phyloP scores from a whole-genome alignment of 2,888 invertebrate species.

The Platycnemis pennipes region DNA sequence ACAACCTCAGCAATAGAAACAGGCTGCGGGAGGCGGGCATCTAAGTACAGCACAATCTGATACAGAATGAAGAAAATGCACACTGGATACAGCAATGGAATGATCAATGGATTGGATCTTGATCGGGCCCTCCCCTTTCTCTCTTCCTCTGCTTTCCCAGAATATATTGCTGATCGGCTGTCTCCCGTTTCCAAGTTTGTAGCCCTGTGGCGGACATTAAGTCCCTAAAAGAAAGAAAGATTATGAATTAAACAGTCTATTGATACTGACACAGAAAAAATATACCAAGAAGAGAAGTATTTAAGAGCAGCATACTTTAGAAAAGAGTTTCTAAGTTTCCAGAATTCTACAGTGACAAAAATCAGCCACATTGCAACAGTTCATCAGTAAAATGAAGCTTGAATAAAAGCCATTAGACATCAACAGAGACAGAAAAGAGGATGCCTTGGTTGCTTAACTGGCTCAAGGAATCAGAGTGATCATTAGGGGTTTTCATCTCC shows the following conservation, averaged over 20 bases:
- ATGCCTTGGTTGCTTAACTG: too few relatives aligned
- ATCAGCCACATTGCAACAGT: too few relatives aligned
- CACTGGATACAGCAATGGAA: slow-evolving; percentile 44
- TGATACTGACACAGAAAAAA: background rate
- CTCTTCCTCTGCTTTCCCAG: background rate
- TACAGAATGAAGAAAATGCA: background rate
- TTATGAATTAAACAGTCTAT: background rate
- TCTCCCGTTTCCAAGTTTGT: slow-evolving; percentile 19
- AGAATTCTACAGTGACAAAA: too few relatives aligned
- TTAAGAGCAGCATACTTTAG: background rate
- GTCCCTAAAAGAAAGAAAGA: slow-evolving; percentile 14
- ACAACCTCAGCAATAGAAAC: background rate
- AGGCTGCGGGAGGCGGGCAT: slow-evolving; percentile 30
- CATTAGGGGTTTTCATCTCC: too few relatives aligned
- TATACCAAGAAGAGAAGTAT: background rate
- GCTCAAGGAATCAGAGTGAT: too few relatives aligned
- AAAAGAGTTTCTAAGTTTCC: too few relatives aligned
- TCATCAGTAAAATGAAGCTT: too few relatives aligned
- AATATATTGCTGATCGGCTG: background rate
- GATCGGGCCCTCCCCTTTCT: background rate
- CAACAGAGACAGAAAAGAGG: too few relatives aligned
- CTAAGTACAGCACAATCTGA: background rate
- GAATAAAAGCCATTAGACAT: too few relatives aligned
- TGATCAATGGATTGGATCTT: background rate
- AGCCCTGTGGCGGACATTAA: slow-evolving; percentile 55